These are phyloP conservation scores for Triops longicaudatus DNA, from an alignment of 1,140 invertebrate species.

Conservation along the genomic window DNA sequence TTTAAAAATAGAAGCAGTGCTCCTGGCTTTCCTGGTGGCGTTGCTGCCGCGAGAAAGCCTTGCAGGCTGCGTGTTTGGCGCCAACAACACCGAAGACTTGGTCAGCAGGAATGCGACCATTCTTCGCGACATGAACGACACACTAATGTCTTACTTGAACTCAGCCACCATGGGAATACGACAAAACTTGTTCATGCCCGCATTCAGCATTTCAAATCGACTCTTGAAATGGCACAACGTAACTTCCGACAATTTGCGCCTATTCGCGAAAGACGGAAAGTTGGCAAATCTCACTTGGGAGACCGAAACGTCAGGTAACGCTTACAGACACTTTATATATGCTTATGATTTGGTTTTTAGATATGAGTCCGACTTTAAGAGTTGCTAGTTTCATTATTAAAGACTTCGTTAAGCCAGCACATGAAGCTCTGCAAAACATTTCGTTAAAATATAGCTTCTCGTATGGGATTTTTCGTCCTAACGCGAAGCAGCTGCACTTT, in stretches of 20 bases:
- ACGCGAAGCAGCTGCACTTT: background rate
- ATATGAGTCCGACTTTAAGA: too few relatives aligned
- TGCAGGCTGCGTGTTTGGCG: background rate
- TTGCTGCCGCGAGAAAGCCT: background rate
- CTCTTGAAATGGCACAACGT: too few relatives aligned
- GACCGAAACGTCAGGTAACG: too few relatives aligned
- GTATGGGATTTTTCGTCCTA: background rate
- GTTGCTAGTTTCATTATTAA: background rate
- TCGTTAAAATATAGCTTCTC: background rate
- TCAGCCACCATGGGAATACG: background rate
- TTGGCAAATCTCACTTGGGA: too few relatives aligned
- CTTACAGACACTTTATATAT: too few relatives aligned
- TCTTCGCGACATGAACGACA: background rate
- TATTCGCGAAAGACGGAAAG: too few relatives aligned
- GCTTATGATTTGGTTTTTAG: too few relatives aligned
- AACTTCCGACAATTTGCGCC: too few relatives aligned
- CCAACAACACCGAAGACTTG: background rate
- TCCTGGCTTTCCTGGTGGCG: background rate
- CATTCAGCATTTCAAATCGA: too few relatives aligned
- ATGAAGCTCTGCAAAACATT: background rate
- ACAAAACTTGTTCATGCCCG: background rate
- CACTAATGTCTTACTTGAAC: background rate
- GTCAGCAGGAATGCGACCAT: background rate
- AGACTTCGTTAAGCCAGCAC: background rate
- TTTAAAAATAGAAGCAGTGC: background rate